A percentile compares a stretch with the other conserved stretches of the same genome.
These are phyloP conservation scores for Andrena bicolor DNA, from an alignment of 2,888 invertebrate genomes.

Conservation along the genomic window DNA sequence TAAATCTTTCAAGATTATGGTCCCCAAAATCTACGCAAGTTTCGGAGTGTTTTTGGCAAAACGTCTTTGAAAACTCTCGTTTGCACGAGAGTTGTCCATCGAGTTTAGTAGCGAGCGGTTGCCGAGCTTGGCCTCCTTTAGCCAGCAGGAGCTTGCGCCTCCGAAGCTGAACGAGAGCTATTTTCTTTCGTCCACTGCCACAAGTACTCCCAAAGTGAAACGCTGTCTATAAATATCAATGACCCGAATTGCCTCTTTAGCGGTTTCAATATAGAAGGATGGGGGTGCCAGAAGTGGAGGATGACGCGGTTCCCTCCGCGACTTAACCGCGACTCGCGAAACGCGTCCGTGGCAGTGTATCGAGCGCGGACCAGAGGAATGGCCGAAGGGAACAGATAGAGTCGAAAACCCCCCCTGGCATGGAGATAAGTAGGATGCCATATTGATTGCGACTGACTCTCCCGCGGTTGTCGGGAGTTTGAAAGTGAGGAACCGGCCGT, in stretches of 20 bases:
- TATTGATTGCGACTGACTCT: constrained; percentile 83
- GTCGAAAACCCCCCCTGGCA: constrained; percentile 65
- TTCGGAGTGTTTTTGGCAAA: constrained; percentile 22
- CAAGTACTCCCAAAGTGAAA: neutral
- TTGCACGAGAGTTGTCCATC: constrained; percentile 24
- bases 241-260: neutral
- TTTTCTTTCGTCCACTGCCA: neutral
- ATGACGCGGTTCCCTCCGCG: neutral
- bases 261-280: neutral
- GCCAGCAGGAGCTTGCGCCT: constrained; percentile 22
- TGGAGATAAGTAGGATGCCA: constrained; percentile 83
- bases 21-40: constrained; percentile 20
- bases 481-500: constrained; percentile 79
- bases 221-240: neutral
- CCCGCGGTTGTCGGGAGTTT: constrained; percentile 75
- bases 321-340: constrained; percentile 9
- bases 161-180: constrained; percentile 17
- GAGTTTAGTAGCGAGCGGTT: constrained; percentile 35
- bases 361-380: constrained; percentile 51
- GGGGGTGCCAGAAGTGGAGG: constrained; percentile 9
- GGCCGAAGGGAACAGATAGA: constrained; percentile 68
- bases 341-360: constrained; percentile 42
- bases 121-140: constrained; percentile 34
- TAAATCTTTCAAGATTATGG: neutral
- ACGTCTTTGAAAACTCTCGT: constrained; percentile 22